Conservation (phyloP, 2,113 vertebrate species). For the Neodontobutis hainanensis region DNA sequence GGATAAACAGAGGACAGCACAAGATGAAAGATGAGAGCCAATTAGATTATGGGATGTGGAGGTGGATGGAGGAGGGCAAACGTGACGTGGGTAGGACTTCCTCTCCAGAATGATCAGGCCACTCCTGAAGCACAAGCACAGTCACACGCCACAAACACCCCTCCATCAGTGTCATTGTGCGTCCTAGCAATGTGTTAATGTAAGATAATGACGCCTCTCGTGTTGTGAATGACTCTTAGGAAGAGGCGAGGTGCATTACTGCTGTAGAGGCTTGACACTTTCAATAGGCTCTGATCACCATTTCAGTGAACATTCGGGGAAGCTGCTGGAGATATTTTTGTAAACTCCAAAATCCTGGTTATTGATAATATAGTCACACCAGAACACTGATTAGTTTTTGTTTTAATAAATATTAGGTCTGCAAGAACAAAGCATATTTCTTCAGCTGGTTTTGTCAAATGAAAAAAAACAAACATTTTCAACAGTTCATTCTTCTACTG, state of each 20-base stretch:
- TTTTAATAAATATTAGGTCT: too few relatives aligned
- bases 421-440: too few relatives aligned
- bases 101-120: constrained; percentile 45
- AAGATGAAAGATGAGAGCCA: constrained; percentile 36
- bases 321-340: not conserved
- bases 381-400: too few relatives aligned
- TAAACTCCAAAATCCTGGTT: too few relatives aligned
- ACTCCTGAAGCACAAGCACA: too few relatives aligned
- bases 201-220: constrained; percentile 14
- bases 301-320: not conserved
- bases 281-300: not conserved
- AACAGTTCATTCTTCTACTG: too few relatives aligned
- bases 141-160: not conserved
- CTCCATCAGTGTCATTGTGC: constrained; percentile 18
- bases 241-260: not conserved
- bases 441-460: too few relatives aligned
- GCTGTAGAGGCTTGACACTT: not conserved
- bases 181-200: constrained; percentile 1
- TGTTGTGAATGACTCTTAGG: constrained; percentile 1
- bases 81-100: constrained; percentile 6
- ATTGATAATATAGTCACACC: too few relatives aligned
- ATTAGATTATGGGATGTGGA: constrained; percentile 57
- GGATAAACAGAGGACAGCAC: not conserved
- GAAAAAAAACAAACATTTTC: too few relatives aligned
- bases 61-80: not conserved